phyloP scores from a whole-genome alignment of 1,140 invertebrate species.

The Maconellicoccus hirsutus region DNA sequence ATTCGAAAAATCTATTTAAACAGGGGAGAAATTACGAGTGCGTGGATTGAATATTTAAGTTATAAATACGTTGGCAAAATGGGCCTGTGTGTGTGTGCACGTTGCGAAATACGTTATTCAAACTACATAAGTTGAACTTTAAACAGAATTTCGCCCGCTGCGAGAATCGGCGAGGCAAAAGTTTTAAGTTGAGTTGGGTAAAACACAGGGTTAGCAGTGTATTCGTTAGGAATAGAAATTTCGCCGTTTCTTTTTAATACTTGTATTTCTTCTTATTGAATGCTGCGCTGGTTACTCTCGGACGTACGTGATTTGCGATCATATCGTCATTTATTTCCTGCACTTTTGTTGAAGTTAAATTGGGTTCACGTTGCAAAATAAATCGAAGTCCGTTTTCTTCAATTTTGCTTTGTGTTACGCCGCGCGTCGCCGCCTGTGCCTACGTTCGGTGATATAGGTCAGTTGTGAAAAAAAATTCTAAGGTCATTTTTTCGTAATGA shows the following conservation, averaged over 20 bases:
- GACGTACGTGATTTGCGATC: constrained; percentile 21
- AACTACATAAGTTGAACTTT: constrained; percentile 16
- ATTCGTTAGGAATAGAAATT: constrained; percentile 20
- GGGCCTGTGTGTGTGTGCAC: too few relatives aligned
- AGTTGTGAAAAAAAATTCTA: not conserved
- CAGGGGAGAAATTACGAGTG: constrained; percentile 14
- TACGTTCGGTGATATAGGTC: constrained; percentile 19
- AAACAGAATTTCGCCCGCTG: not conserved
- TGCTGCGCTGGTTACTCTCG: constrained; percentile 20
- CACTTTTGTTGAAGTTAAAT: constrained; percentile 22
- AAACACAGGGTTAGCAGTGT: constrained; percentile 18
- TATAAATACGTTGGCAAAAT: not conserved
- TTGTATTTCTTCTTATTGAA: constrained; percentile 19
- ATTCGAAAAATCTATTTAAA: constrained; percentile 22
- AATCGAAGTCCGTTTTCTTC: constrained; percentile 11
- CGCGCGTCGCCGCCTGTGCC: too few relatives aligned
- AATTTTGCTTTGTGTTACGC: not conserved
- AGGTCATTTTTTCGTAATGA: constrained; percentile 1
- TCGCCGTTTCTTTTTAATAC: constrained; percentile 17
- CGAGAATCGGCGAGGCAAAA: constrained; percentile 15
- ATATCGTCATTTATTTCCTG: constrained; percentile 22
- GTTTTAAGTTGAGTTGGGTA: constrained; percentile 8
- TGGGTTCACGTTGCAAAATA: constrained; percentile 20
- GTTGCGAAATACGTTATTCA: constrained; percentile 17
- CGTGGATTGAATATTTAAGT: constrained; percentile 16